Evolutionary conservation across 2,888 invertebrate species (phyloP).

Genomic region (Venusia cambrica): DNA sequence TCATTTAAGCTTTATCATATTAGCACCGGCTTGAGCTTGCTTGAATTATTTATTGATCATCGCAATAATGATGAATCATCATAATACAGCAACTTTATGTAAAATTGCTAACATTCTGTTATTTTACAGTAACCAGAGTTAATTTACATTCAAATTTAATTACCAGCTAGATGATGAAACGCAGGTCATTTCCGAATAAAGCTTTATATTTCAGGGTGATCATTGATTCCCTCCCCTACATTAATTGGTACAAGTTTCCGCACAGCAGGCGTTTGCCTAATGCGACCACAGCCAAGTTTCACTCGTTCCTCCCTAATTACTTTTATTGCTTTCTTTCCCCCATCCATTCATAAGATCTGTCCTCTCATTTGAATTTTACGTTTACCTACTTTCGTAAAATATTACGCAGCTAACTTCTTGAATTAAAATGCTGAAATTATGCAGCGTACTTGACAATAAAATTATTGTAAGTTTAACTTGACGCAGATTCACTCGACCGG

Average conservation of each 20-base stretch:
- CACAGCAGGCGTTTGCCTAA: constrained; percentile 56
- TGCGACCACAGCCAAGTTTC: constrained; percentile 57
- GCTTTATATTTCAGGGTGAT: constrained; percentile 21
- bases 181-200: constrained; percentile 13
- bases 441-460: constrained; percentile 8
- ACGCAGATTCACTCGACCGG: too few relatives aligned
- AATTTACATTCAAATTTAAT: too few relatives aligned
- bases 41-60: too few relatives aligned
- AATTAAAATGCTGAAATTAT: constrained; percentile 20
- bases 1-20: too few relatives aligned
- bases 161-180: constrained; percentile 7
- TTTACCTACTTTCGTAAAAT: constrained; percentile 21
- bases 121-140: too few relatives aligned
- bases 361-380: constrained; percentile 41
- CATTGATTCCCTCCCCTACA: constrained; percentile 39
- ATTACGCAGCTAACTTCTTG: constrained; percentile 20
- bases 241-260: constrained; percentile 60
- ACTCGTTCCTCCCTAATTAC: constrained; percentile 60
- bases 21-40: too few relatives aligned
- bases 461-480: constrained; percentile 10
- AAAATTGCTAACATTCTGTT: too few relatives aligned
- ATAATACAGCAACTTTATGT: too few relatives aligned
- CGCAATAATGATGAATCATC: too few relatives aligned
- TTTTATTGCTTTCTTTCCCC: constrained; percentile 60
- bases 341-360: constrained; percentile 50